Evolutionary conservation across 2,797 vertebrate genomes (phyloP).

Genomic region (Argya squamiceps): DNA sequence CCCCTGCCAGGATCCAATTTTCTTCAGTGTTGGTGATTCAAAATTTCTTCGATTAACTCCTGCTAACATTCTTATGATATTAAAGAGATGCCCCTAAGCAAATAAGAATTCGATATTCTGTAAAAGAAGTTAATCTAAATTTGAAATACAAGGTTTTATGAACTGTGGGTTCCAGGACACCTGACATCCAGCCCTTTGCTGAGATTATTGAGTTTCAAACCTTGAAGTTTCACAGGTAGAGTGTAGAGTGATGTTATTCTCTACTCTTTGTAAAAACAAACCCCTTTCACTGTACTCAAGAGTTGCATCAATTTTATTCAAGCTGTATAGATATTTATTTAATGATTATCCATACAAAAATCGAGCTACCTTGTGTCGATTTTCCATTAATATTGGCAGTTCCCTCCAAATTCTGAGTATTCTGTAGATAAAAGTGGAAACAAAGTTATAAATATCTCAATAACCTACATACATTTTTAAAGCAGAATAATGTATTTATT

Average conservation of each 20-base stretch:
- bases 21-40: background rate
- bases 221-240: background rate
- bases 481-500: background rate
- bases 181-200: background rate
- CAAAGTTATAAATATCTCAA: background rate
- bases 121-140: constrained; percentile 38
- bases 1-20: background rate
- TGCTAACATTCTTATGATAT: constrained; percentile 23
- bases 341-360: background rate
- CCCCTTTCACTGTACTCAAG: background rate
- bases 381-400: background rate
- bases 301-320: background rate
- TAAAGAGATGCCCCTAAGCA: constrained; percentile 46
- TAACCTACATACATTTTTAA: background rate
- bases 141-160: constrained; percentile 16
- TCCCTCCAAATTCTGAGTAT: background rate
- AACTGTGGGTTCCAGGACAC: background rate
- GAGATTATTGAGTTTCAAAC: background rate
- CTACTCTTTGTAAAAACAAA: background rate
- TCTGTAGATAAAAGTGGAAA: background rate
- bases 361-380: background rate
- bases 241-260: background rate
- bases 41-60: constrained; percentile 32
- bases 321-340: background rate
- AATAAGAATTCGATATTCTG: constrained; percentile 27